Percentiles rank a stretch among this genome's conserved stretches.
Conservation (phyloP, 1,140 invertebrate species). For the Harpegnathos saltator region DNA sequence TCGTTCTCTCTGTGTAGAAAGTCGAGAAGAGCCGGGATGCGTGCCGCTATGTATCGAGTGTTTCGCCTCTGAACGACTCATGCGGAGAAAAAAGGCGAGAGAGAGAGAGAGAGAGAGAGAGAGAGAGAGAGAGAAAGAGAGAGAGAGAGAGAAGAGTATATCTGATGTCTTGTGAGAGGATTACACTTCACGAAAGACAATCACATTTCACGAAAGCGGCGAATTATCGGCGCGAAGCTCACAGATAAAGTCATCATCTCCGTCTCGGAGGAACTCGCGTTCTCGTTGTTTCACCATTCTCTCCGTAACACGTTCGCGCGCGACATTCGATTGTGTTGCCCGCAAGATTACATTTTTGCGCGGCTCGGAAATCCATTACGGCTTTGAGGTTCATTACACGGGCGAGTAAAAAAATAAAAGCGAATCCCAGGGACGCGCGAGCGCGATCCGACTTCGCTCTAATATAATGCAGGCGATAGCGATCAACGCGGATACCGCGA, state of each 20-base stretch:
- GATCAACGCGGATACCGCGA: slow-evolving; percentile 50
- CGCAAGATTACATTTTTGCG: slow-evolving; percentile 1
- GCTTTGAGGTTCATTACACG: slow-evolving; percentile 27
- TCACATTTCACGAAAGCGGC: not conserved
- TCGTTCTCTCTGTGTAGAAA: too few species aligned
- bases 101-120: too few species aligned
- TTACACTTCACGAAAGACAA: too few species aligned
- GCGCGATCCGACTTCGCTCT: not conserved
- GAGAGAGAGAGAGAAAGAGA: too few species aligned
- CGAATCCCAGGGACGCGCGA: not conserved
- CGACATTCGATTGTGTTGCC: not conserved
- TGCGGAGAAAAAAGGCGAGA: too few species aligned
- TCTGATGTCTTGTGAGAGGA: too few species aligned
- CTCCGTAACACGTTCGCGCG: not conserved
- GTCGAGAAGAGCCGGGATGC: too few species aligned
- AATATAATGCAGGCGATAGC: slow-evolving; percentile 58
- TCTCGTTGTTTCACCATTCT: not conserved
- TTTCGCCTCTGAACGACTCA: too few species aligned
- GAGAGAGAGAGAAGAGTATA: too few species aligned
- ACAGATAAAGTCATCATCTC: not conserved
- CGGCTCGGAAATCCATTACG: slow-evolving; percentile 19
- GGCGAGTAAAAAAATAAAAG: slow-evolving; percentile 32
- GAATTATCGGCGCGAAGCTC: not conserved
- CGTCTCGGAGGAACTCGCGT: not conserved
- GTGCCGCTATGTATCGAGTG: too few species aligned